Conservation (phyloP, 2,888 invertebrate species). For the Callyntrura guangdongensis region DNA sequence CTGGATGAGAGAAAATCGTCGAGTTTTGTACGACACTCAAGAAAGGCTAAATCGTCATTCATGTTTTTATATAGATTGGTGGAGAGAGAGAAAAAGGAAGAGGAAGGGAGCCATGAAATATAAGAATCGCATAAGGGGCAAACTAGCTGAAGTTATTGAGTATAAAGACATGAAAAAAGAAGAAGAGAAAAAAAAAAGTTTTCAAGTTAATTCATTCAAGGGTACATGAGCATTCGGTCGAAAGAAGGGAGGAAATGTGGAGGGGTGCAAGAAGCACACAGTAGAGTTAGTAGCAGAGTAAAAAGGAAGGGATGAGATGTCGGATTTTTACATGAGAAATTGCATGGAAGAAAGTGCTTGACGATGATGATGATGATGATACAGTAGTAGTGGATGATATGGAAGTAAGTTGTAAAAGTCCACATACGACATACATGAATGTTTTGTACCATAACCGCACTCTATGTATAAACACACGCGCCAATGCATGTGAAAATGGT, state of each 20-base stretch:
- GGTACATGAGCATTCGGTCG: slow-evolving; percentile 38
- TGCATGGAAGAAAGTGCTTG: slow-evolving; percentile 49
- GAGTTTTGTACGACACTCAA: slow-evolving; percentile 69
- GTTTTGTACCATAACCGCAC: too few species aligned
- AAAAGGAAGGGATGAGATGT: slow-evolving; percentile 64
- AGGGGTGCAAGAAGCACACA: slow-evolving; percentile 33
- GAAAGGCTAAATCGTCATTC: slow-evolving; percentile 64
- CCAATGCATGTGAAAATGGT: background rate
- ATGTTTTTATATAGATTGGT: slow-evolving; percentile 27
- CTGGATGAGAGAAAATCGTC: slow-evolving; percentile 73
- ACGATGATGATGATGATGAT: background rate
- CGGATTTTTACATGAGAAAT: slow-evolving; percentile 76
- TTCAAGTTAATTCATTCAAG: slow-evolving; percentile 72
- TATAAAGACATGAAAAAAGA: slow-evolving; percentile 50
- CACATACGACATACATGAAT: too few species aligned
- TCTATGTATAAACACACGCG: background rate
- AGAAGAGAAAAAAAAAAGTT: slow-evolving; percentile 54
- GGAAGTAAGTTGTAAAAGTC: too few species aligned
- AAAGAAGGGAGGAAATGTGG: slow-evolving; percentile 7
- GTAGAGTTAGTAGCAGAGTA: background rate
- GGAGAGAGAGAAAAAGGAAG: slow-evolving; percentile 42
- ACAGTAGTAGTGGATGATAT: background rate
- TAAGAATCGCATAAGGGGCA: slow-evolving; percentile 54
- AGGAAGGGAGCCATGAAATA: slow-evolving; percentile 30
- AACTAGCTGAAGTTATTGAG: slow-evolving; percentile 45